Evolutionary conservation across 2,797 vertebrate genomes (phyloP).

Genomic region (Luscinia megarhynchos): DNA sequence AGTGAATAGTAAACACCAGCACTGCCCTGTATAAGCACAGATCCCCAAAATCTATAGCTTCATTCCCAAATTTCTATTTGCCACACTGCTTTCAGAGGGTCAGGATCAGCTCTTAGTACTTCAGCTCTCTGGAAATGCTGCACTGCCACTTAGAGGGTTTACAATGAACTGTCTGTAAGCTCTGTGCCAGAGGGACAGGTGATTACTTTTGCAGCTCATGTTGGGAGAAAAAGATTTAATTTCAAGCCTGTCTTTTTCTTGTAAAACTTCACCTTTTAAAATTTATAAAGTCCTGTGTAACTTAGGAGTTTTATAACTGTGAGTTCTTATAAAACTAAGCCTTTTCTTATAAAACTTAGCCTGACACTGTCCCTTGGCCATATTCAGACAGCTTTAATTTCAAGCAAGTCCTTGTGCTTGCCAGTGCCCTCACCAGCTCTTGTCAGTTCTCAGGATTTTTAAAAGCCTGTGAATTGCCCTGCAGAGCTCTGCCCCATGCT

Average conservation of each 20-base stretch:
- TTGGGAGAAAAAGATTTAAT: background rate
- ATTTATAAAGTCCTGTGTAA: background rate
- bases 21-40: background rate
- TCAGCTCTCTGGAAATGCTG: background rate
- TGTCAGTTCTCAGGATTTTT: background rate
- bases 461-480: background rate
- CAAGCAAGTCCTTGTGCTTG: background rate
- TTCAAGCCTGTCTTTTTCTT: background rate
- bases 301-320: background rate
- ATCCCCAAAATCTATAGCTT: background rate
- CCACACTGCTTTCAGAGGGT: accelerated
- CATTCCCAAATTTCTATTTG: background rate
- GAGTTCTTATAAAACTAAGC: background rate
- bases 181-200: background rate
- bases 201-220: background rate
- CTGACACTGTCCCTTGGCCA: background rate
- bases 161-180: background rate
- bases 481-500: background rate
- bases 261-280: background rate
- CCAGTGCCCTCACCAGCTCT: background rate
- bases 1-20: background rate
- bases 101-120: background rate
- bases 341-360: background rate
- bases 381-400: background rate
- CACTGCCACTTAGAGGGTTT: background rate